Evolutionary conservation across 2,113 vertebrate genomes (phyloP).

Genomic region (Entomyzon cyanotis): DNA sequence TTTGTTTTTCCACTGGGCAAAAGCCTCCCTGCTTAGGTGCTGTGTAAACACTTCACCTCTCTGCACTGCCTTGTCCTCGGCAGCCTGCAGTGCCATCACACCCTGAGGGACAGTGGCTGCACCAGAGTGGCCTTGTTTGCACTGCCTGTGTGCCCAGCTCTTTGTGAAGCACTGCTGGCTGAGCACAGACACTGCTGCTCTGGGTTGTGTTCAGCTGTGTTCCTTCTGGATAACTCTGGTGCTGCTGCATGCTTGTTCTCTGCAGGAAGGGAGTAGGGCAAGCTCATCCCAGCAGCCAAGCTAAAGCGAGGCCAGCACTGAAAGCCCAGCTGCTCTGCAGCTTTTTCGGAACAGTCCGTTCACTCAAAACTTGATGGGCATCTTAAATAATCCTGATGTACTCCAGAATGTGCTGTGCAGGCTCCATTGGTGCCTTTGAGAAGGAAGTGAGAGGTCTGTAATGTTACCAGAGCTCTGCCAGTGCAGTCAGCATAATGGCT

Average conservation of each 20-base stretch:
- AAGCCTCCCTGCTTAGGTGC: neutral
- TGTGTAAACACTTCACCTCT: neutral
- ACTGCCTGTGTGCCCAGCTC: neutral
- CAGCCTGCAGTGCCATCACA: neutral
- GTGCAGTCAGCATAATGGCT: neutral
- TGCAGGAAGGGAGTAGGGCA: neutral
- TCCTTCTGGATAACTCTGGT: neutral
- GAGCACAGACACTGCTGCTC: neutral
- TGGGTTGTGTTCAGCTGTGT: neutral
- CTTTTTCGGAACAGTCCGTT: neutral
- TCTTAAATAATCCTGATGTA: neutral
- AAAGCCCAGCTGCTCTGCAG: neutral
- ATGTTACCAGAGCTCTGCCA: constrained; percentile 9
- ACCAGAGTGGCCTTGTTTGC: neutral
- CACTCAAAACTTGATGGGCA: neutral
- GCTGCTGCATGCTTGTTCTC: neutral
- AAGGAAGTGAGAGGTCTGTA: neutral
- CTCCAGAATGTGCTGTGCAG: neutral
- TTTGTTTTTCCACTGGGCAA: neutral
- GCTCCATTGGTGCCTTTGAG: neutral
- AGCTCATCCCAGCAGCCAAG: neutral
- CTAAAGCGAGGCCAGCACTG: neutral
- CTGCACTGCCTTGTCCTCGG: neutral
- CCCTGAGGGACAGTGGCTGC: neutral
- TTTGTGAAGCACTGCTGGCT: neutral